Base-by-base conservation (phyloP, 2,888 invertebrate species). In the Perdita meconis region DNA sequence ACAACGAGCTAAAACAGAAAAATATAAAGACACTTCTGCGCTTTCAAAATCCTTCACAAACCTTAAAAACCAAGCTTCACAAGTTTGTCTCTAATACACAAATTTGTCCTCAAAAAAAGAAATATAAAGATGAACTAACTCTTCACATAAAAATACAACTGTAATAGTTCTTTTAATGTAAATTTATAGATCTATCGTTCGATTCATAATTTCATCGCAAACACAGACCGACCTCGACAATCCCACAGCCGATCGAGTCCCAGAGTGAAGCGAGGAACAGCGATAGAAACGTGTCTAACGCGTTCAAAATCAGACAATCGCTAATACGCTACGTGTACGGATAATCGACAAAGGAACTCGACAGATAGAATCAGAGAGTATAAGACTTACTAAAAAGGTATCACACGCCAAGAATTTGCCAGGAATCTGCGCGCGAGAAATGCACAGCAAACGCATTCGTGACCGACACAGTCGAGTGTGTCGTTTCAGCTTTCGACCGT, bases 301-400 rank as follows among this genome's bases (percentile, higher is more conserved):
- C 38, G 26, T 26, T 24, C 36, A n/a, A n/a, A 50, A 51, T 63
- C 12, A 13, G 13, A 63, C 30, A 47, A 19, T 63, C 4, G 26
- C 51, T 16, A 38, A 24, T 2, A 51, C 51, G 36, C 63, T 51
- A 24, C 38, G 30, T 30, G 2, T 22, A 38, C 2, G 12, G 24
- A 2, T 51, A 50, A 26, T 51, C 26, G 38, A 40, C 51, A 24
- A 19, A 26, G 22, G 51, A 22, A 24, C 51, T n/a, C 50, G 63
- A 8, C 36, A 51, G 51, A 63, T 38, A 51, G 63, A 40, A 63
- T 51, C 6, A 51, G 51, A 40, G 63, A 63, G 36, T 40, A 56
- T 59, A 4, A 36, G 57, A 67, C 57, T 67, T 67, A 67, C 67
- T 57, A 67, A 67, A 30, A 51, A 63, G n/a, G 61, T 61, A 8